Conservation (phyloP, 1,140 invertebrate genomes). For the Pseudomyrmex cubaensis region DNA sequence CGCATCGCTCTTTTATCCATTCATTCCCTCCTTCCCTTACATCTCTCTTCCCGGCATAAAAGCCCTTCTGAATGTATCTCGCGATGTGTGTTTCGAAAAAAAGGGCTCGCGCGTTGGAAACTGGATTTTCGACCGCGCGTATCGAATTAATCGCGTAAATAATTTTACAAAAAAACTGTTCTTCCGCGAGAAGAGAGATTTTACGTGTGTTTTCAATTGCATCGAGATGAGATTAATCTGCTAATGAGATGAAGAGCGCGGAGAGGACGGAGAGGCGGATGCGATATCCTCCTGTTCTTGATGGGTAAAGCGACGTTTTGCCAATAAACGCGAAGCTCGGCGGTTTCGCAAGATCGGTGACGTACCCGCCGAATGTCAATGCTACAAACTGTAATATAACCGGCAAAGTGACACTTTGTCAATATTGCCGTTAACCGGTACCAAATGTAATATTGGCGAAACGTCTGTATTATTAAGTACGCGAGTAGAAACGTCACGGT, state of each 20-base stretch:
- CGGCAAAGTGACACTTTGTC: conserved; percentile 27
- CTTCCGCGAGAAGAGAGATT: background rate
- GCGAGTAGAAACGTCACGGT: background rate
- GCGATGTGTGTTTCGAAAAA: conserved; percentile 2
- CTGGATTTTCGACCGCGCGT: background rate
- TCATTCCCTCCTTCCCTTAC: background rate
- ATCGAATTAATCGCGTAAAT: too few species aligned
- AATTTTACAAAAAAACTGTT: background rate
- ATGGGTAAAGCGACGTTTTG: background rate
- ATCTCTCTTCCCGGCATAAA: background rate
- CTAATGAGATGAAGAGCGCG: background rate
- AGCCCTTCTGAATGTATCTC: background rate
- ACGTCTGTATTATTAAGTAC: background rate
- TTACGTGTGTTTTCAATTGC: background rate
- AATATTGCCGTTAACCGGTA: conserved; percentile 20
- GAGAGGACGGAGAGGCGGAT: background rate
- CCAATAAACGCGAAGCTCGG: conserved; percentile 35
- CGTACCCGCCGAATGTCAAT: background rate
- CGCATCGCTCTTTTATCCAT: background rate
- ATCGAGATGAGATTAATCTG: background rate
- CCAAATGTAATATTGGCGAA: conserved; percentile 12
- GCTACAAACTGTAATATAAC: conserved; percentile 26
- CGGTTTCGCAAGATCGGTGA: background rate
- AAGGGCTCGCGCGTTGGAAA: background rate
- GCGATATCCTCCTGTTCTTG: background rate